Conservation (phyloP, 2,113 vertebrate genomes). For the Dolichotis patagonum region DNA sequence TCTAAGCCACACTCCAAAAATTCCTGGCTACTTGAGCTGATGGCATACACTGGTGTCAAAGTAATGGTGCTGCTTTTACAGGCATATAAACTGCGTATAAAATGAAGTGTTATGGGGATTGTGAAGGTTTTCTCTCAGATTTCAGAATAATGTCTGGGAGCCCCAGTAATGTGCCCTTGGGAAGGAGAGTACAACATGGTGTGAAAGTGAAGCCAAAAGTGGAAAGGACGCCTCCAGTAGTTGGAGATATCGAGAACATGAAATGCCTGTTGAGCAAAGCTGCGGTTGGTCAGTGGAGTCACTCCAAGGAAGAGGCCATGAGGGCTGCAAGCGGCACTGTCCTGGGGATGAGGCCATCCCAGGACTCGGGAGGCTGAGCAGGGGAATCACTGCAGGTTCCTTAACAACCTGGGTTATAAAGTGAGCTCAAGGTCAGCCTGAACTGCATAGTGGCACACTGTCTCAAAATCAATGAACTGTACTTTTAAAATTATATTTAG, state of each 20-base stretch:
- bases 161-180: background rate
- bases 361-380: no score
- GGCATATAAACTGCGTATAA: background rate
- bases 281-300: background rate
- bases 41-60: background rate
- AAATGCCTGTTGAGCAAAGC: background rate
- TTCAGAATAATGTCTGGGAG: background rate
- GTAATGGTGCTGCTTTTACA: background rate
- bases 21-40: background rate
- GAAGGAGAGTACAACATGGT: background rate
- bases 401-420: no score
- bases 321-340: background rate
- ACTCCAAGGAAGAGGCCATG: background rate
- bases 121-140: background rate
- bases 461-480: background rate
- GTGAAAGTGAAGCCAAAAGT: background rate
- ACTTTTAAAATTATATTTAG: background rate
- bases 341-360: background rate
- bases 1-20: background rate
- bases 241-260: background rate
- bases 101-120: background rate
- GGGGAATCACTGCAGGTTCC: no score
- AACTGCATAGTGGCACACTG: no score
- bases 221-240: background rate
- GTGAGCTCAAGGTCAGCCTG: no score